phyloP scores from a whole-genome alignment of 2,797 vertebrate genomes.

The Moxostoma hubbsi region DNA sequence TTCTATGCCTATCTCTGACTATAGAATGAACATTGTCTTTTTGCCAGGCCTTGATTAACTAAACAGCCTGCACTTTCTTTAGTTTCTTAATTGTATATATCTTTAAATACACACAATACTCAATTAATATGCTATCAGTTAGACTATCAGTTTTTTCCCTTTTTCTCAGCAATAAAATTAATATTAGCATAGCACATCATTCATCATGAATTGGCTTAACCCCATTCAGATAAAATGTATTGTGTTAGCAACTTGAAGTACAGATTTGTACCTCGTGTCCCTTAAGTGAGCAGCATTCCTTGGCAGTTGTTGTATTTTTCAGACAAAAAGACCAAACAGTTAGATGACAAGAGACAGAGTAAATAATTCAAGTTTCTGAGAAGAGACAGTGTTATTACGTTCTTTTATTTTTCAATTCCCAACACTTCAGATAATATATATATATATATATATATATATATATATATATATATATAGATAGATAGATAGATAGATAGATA shows the following conservation, averaged over 20 bases:
- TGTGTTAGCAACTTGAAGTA: neutral
- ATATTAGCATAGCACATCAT: neutral
- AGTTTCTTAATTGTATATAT: no score
- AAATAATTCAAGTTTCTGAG: conserved; percentile 13
- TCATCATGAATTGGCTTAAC: neutral
- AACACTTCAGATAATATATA: neutral
- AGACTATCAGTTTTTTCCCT: no score
- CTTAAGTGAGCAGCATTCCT: neutral
- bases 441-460: neutral
- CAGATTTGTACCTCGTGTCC: neutral
- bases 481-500: no score
- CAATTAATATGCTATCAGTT: neutral
- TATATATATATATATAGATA: conserved; percentile 4
- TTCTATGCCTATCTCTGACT: neutral
- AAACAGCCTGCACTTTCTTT: neutral
- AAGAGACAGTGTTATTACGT: conserved; percentile 15
- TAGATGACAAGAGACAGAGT: neutral
- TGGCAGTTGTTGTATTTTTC: conserved; percentile 1
- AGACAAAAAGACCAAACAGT: neutral
- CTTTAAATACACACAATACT: neutral
- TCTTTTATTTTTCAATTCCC: conserved; percentile 14
- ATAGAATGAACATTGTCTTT: neutral
- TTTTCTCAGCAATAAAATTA: neutral
- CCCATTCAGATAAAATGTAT: neutral
- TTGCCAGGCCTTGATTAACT: neutral